phyloP scores from a whole-genome alignment of 2,113 vertebrate species.

The Ia io region DNA sequence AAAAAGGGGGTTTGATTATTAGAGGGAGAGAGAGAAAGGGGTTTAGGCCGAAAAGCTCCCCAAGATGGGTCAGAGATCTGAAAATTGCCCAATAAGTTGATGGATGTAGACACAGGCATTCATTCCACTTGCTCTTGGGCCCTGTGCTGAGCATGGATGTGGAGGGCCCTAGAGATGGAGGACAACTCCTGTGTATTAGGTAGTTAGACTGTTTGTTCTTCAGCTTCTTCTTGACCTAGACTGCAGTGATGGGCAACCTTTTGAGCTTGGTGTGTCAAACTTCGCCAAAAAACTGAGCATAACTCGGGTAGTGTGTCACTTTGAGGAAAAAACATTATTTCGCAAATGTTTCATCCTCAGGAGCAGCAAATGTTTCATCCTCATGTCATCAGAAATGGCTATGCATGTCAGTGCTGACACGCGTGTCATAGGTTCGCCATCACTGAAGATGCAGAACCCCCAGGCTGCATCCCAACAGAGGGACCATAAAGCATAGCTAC shows the following conservation, averaged over 20 bases:
- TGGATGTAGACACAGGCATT: neutral
- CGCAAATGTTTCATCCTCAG: too few relatives aligned
- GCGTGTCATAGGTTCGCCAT: too few relatives aligned
- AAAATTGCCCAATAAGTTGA: neutral
- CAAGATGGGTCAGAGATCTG: neutral
- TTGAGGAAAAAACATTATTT: too few relatives aligned
- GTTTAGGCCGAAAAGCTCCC: neutral
- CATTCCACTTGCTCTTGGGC: neutral
- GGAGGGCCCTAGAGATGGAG: neutral
- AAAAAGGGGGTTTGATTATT: neutral
- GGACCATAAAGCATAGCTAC: neutral
- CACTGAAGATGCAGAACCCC: neutral
- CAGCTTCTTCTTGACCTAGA: neutral
- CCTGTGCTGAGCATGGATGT: neutral
- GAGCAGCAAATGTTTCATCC: too few relatives aligned
- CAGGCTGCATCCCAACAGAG: neutral
- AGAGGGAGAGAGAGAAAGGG: neutral
- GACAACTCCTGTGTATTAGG: neutral
- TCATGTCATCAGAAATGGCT: too few relatives aligned
- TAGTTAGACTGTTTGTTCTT: neutral
- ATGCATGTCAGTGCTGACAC: too few relatives aligned
- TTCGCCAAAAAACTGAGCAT: too few relatives aligned
- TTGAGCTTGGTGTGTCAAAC: too few relatives aligned
- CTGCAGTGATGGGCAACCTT: too few relatives aligned
- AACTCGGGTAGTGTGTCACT: too few relatives aligned